phyloP scores from a whole-genome alignment of 2,113 vertebrate species.

The Pelodiscus sinensis region DNA sequence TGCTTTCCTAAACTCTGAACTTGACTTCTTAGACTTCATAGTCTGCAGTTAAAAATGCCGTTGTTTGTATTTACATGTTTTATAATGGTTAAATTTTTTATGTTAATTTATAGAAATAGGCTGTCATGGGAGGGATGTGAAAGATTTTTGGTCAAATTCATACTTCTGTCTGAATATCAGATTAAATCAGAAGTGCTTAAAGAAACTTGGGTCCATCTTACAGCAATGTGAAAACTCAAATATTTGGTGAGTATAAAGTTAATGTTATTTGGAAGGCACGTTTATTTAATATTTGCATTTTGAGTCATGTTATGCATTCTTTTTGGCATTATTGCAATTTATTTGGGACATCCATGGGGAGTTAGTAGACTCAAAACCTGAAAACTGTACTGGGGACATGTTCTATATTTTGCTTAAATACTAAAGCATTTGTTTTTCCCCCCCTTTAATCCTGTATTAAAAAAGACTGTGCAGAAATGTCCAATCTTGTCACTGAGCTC shows the following conservation, averaged over 20 bases:
- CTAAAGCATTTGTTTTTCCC: conserved; percentile 16
- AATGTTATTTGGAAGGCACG: conserved; percentile 24
- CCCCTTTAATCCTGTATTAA: background rate
- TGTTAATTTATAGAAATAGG: background rate
- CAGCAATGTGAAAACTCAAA: background rate
- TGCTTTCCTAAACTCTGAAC: background rate
- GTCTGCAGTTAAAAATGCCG: background rate
- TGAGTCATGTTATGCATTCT: background rate
- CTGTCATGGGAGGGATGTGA: background rate
- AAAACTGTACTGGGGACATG: background rate
- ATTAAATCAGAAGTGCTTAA: conserved; percentile 54
- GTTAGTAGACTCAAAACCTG: background rate
- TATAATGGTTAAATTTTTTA: conserved; percentile 18
- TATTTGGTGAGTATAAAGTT: conserved; percentile 30
- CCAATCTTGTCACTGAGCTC: background rate
- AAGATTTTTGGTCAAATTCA: conserved; percentile 22
- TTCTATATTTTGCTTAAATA: background rate
- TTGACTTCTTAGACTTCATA: background rate
- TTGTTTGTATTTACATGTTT: background rate
- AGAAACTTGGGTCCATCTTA: conserved; percentile 23
- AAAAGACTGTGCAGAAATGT: background rate
- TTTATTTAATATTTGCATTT: conserved; percentile 13
- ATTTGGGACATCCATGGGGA: background rate
- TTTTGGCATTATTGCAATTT: conserved; percentile 7
- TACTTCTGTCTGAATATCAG: conserved; percentile 1